Evolutionary conservation across 1,140 invertebrate genomes (phyloP), one percentile per base, ranked within the genome.

Genomic region (Palaemon carinicauda): DNA sequence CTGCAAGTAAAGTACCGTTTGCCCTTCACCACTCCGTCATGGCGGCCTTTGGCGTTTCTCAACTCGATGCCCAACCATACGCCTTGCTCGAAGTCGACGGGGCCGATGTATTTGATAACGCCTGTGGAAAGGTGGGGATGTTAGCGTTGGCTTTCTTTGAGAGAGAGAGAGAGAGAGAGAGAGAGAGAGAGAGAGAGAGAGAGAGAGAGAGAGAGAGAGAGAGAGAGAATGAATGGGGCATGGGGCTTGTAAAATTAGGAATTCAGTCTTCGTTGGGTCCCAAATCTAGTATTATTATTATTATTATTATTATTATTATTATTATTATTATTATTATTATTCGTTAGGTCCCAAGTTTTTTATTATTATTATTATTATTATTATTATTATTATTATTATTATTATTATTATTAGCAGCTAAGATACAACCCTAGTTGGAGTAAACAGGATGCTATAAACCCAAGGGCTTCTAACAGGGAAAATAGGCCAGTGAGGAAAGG

Each of bases 1-100:
- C 91, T 91, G 89, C 93, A 93, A 3, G 88, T 90, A 89, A 93
- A 94, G 90, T 93, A 94, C 21, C 92, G 90, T 71, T 91, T 91
- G 5, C 92, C 92, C 41, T 92, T 90, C 9, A 94, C 92, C 29
- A 89, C 90, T 1, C 93, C 93, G 88, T 93, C 93, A 88, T 93
- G 92, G 84, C 92, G 92, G 15, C 93, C 93, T 84, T 91, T 92
- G 7, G 92, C 89, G 60, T 91, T 90, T 50, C 92, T 85, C 53
- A 94, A 89, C 90, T 93, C 93, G 10, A 94, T 91, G 33, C 93
- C 93, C 10, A 93, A 89, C 93, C 93, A 94, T 3, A 92, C 90
- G 5, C 93, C 93, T 41, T 92, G 92, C 41, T 92, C 92, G 90
- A 94, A 93, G 31, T 93, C 91, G 19, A 93, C 92, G n/a, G 90